A percentile compares a stretch with the other conserved stretches of the same genome.
phyloP scores from a whole-genome alignment of 2,888 invertebrate species.

The Drosophila anceps region DNA sequence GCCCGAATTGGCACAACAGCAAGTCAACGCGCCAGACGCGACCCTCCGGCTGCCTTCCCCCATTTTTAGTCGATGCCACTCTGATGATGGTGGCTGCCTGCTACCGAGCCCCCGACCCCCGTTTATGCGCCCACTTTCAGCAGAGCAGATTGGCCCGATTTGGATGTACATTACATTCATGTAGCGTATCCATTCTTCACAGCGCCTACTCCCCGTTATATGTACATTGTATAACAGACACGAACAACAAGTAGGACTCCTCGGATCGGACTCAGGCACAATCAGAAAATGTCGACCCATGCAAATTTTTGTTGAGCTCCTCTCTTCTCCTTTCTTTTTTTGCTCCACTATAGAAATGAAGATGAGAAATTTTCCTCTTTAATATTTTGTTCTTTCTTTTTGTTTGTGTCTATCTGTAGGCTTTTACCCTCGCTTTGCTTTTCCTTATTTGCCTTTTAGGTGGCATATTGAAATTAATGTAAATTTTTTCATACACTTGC shows the following conservation, averaged over 20 bases:
- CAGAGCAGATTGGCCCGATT: slow-evolving; percentile 29
- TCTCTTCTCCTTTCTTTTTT: slow-evolving; percentile 9
- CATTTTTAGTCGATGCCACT: background rate
- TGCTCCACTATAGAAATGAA: slow-evolving; percentile 44
- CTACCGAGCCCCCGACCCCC: slow-evolving; percentile 1
- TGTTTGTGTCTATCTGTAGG: background rate
- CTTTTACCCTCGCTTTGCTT: background rate
- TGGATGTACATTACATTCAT: slow-evolving; percentile 64
- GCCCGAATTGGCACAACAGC: slow-evolving; percentile 61
- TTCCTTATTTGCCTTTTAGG: slow-evolving; percentile 21
- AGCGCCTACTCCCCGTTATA: slow-evolving; percentile 61
- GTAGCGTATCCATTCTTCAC: slow-evolving; percentile 64
- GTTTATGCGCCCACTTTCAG: background rate
- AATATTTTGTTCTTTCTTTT: slow-evolving; percentile 14
- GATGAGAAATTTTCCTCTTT: slow-evolving; percentile 46
- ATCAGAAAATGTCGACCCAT: slow-evolving; percentile 68
- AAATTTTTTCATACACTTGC: slow-evolving; percentile 61
- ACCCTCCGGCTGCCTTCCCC: background rate
- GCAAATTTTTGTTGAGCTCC: slow-evolving; percentile 56
- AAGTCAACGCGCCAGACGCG: slow-evolving; percentile 56
- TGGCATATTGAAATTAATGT: slow-evolving; percentile 69
- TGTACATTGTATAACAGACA: slow-evolving; percentile 58
- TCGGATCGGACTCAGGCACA: slow-evolving; percentile 42
- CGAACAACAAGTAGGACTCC: slow-evolving; percentile 25
- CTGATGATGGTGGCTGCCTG: background rate